Evolutionary conservation across 2,888 invertebrate genomes (phyloP).

Genomic region (Odontocerum albicorne): DNA sequence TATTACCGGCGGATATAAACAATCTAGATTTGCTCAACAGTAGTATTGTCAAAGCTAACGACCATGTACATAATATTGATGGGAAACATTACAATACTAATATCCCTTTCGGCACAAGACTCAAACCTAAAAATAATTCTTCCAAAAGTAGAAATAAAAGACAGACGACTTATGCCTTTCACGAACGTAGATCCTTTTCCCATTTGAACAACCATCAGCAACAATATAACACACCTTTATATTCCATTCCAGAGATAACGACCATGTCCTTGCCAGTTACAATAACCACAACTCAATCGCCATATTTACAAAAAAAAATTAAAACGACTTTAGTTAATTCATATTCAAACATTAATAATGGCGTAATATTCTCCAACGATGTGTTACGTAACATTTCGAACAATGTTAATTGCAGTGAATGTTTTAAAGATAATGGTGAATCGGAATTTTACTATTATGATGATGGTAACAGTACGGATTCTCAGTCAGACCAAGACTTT

Average conservation of each 20-base stretch:
- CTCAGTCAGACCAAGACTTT: slow-evolving; percentile 30
- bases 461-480: slow-evolving; percentile 31
- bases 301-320: slow-evolving; percentile 10
- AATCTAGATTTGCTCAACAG: background rate
- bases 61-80: background rate
- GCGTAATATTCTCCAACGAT: background rate
- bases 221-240: no score
- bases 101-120: background rate
- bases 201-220: no score
- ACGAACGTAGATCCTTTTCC: background rate
- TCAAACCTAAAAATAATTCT: background rate
- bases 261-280: no score
- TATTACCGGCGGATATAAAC: background rate
- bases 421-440: slow-evolving; percentile 23
- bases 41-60: background rate
- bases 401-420: slow-evolving; percentile 16
- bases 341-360: background rate
- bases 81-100: background rate
- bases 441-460: slow-evolving; percentile 37
- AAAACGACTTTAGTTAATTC: slow-evolving; percentile 18
- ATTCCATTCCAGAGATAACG: no score
- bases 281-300: no score
- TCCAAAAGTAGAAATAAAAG: slow-evolving; percentile 10
- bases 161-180: background rate
- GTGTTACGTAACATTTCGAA: slow-evolving; percentile 1